phyloP scores from a whole-genome alignment of 2,797 vertebrate species.

The Heteromormyrus szaboi region DNA sequence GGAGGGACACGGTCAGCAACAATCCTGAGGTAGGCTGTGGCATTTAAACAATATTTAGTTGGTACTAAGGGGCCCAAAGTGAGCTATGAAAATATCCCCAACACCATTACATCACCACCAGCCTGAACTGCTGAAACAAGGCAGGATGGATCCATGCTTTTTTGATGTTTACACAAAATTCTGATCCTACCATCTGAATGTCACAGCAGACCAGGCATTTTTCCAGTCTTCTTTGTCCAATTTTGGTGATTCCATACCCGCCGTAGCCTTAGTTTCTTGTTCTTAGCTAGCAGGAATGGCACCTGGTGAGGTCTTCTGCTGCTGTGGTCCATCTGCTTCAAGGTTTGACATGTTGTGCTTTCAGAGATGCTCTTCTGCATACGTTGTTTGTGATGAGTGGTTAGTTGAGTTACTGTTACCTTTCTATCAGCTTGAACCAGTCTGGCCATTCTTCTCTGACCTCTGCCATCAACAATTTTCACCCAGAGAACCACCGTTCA shows the following conservation, averaged over 20 bases:
- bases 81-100: neutral
- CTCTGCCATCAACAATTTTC: neutral
- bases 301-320: neutral
- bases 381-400: neutral
- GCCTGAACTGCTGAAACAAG: neutral
- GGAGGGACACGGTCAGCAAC: neutral
- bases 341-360: neutral
- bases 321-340: neutral
- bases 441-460: neutral
- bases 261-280: neutral
- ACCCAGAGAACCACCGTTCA: neutral
- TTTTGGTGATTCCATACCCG: neutral
- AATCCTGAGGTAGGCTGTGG: neutral
- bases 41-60: neutral
- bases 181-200: neutral
- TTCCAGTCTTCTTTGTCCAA: neutral
- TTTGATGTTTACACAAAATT: neutral
- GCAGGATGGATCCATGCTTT: neutral
- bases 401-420: neutral
- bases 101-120: neutral
- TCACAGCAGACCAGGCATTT: neutral
- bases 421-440: neutral
- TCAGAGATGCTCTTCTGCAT: neutral
- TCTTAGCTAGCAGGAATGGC: neutral
- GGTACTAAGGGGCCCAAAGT: neutral